A percentile compares a stretch with the other conserved stretches of the same genome.
Conservation (phyloP, 1,140 invertebrate genomes). For the Wasmannia auropunctata region DNA sequence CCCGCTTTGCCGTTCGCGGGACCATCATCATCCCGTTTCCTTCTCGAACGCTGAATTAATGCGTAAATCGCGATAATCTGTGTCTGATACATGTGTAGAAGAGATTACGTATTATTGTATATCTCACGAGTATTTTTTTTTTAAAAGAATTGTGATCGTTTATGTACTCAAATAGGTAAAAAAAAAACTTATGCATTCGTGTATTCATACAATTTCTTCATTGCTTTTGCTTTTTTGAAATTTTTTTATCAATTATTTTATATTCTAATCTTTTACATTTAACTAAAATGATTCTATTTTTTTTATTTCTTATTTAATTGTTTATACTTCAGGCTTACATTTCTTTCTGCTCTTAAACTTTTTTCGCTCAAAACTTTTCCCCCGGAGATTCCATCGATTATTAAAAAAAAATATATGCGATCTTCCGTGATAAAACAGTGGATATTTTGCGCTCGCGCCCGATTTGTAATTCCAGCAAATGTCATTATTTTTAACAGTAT, state of each 20-base stretch:
- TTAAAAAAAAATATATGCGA: not conserved
- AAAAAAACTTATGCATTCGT: not conserved
- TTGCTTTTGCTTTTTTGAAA: not conserved
- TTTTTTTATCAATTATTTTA: not conserved
- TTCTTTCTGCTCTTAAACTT: not conserved
- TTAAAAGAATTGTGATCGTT: not conserved
- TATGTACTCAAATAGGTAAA: not conserved
- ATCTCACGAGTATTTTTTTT: not conserved
- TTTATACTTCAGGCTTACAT: not conserved
- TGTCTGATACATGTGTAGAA: conserved; percentile 3
- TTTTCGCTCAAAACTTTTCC: not conserved
- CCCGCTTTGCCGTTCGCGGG: conserved; percentile 12
- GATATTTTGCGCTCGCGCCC: not conserved
- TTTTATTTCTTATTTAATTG: not conserved
- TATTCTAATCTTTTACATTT: not conserved
- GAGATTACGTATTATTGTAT: conserved; percentile 14
- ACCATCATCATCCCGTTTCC: conserved; percentile 16
- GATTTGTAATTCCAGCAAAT: conserved; percentile 8
- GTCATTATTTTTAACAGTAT: conserved; percentile 36
- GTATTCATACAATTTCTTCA: not conserved
- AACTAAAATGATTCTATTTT: not conserved
- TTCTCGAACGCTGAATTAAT: conserved; percentile 24
- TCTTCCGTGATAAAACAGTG: not conserved
- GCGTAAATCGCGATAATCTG: conserved; percentile 17
- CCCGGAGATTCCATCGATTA: not conserved